phyloP scores from a whole-genome alignment of 2,797 vertebrate genomes.

The Denticeps clupeoides region DNA sequence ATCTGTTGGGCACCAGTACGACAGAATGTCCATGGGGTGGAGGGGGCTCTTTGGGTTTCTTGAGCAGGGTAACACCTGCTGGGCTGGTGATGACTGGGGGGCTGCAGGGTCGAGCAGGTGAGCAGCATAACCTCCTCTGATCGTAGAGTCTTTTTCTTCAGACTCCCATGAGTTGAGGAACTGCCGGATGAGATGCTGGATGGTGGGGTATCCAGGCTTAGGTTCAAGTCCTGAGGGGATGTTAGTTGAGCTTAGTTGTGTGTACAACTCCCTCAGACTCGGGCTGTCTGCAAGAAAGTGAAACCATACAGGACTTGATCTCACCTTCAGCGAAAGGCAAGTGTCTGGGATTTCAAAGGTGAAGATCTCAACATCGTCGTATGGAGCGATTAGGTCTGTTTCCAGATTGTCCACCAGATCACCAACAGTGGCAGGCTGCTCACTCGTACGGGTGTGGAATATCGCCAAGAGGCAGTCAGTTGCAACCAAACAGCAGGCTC shows the following conservation, averaged over 20 bases:
- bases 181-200: conserved; percentile 68
- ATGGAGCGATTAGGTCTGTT: conserved; percentile 58
- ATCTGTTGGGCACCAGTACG: conserved; percentile 12
- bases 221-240: conserved; percentile 25
- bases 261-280: conserved; percentile 62
- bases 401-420: conserved; percentile 62
- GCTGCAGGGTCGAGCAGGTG: conserved; percentile 55
- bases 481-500: conserved; percentile 73
- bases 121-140: conserved; percentile 69
- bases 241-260: conserved; percentile 45
- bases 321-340: conserved; percentile 68
- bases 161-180: conserved; percentile 76
- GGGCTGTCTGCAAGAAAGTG: conserved; percentile 68
- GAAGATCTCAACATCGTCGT: conserved; percentile 59
- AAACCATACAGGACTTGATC: conserved; percentile 48
- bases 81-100: conserved; percentile 20
- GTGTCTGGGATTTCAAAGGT: conserved; percentile 66
- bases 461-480: conserved; percentile 61
- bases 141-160: conserved; percentile 60
- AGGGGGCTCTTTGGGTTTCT: conserved; percentile 22
- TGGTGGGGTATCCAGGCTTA: conserved; percentile 12
- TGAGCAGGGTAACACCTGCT: conserved; percentile 16
- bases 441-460: conserved; percentile 57
- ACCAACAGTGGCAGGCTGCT: conserved; percentile 46
- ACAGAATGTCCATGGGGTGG: conserved; percentile 46